phyloP scores from a whole-genome alignment of 2,797 vertebrate species.

The Rhinogobio ventralis region DNA sequence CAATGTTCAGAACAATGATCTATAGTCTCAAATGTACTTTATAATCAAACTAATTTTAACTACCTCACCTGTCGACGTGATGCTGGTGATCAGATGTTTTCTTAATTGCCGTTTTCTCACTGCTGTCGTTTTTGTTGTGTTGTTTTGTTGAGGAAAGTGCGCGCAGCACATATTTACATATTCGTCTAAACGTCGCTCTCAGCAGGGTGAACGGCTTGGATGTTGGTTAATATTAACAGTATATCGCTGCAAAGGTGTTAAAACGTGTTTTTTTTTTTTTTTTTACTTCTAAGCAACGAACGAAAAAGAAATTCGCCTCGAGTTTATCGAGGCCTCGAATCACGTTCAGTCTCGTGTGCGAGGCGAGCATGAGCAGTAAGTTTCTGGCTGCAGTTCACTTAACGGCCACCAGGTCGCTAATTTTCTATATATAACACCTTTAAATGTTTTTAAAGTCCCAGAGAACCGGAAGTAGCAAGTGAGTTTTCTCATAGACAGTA shows the following conservation, averaged over 20 bases:
- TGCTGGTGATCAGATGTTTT: neutral
- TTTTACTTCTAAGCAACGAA: neutral
- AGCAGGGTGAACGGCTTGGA: too few relatives aligned
- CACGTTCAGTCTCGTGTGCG: neutral
- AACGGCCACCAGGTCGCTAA: neutral
- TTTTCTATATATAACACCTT: neutral
- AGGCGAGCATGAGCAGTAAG: fast-evolving
- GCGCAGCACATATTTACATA: neutral
- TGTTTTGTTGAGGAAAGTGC: too few relatives aligned
- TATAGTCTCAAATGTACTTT: neutral
- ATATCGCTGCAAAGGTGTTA: neutral
- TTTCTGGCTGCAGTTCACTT: neutral
- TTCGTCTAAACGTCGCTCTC: neutral
- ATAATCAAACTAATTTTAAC: neutral
- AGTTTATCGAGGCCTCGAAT: neutral
- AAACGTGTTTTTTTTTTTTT: too few relatives aligned
- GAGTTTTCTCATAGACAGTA: too few relatives aligned
- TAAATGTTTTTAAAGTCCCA: too few relatives aligned
- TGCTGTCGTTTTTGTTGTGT: neutral
- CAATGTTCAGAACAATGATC: too few relatives aligned
- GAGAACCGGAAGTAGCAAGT: too few relatives aligned
- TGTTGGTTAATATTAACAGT: neutral
- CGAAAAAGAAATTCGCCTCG: neutral
- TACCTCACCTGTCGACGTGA: neutral
- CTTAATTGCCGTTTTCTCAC: neutral